Evolutionary conservation across 2,113 vertebrate species (phyloP).

Genomic region (Rhinolophus ferrumequinum): DNA sequence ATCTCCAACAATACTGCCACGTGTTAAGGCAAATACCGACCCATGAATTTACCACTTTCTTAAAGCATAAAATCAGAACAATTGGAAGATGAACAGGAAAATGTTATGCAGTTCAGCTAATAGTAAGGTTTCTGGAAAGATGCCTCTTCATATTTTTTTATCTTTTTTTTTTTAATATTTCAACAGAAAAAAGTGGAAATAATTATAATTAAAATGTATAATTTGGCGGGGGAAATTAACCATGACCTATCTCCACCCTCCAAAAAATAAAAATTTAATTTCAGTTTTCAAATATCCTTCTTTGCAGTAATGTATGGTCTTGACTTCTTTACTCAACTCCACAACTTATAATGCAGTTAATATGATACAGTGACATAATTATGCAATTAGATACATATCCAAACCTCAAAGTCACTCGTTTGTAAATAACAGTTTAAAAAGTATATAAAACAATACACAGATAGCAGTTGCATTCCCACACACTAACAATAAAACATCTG

Average conservation of each 20-base stretch:
- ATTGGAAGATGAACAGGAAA: neutral
- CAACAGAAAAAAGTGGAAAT: neutral
- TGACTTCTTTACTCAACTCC: neutral
- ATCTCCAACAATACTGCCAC: neutral
- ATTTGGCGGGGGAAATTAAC: too few species aligned
- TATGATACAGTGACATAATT: neutral
- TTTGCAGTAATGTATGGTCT: neutral
- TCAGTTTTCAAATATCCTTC: slow-evolving; percentile 8
- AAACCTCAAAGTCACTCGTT: neutral
- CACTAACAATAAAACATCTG: neutral
- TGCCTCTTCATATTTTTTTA: neutral
- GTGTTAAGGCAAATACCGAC: neutral
- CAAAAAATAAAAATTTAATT: neutral
- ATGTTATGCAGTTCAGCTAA: neutral
- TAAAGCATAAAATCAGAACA: neutral
- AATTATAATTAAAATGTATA: neutral
- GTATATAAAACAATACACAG: neutral
- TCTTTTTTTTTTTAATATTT: neutral
- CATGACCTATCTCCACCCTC: neutral
- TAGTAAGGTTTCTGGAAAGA: neutral
- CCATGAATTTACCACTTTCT: neutral
- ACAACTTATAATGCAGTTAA: neutral
- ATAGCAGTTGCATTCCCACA: neutral
- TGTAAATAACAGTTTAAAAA: neutral
- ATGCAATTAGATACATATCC: neutral